Base-by-base conservation (phyloP, 2,888 invertebrate genomes). In the Tricholauxania praeusta region DNA sequence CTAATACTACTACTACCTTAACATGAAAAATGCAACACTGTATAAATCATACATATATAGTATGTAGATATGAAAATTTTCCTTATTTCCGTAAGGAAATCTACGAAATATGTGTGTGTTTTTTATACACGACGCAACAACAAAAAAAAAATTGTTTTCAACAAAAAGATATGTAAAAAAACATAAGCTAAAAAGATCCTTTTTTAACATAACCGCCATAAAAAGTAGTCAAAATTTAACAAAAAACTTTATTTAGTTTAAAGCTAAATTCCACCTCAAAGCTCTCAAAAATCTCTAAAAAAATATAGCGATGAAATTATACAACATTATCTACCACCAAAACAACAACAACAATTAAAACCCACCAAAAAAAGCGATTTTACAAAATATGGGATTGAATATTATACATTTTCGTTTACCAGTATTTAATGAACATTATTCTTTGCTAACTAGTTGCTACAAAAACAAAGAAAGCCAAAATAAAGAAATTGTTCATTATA, bases 341-440 rank as follows among this genome's bases (percentile, higher is more conserved):
- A 39, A 39, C 77, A 77, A 68, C 62, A 69, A 67, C 77, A 74
- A 59, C 77, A 78, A 78, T 49, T 51, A 72, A 75, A 70, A 70
- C 62, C 51, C 28, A 62, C 69, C 47, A 74, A 65, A 72, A 78
- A 78, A 81, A 66, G 67, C 28, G 60, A 74, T 74, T 69, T 69
- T 66, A 69, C 62, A 71, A 64, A 65, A 75, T 68, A 86, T 87
- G 86, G 87, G 87, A 87, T 87, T 87, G 87, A 87, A 87, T 87
- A 88, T 88, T 87, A 87, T 88, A 88, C 88, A 88, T 88, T 88
- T 88, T 87, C 88, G 88, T 88, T 85, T 88, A 88, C 88, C 85
- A 85, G 87, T 86, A 86, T 86, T 86, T 86, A 86, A 85, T 85
- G 86, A 86, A 87, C 86, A 86, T 79, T 83, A 82, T 83, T 81